Base-by-base conservation (phyloP, 2,797 vertebrate genomes). In the Microctenopoma stevenorrisi region DNA sequence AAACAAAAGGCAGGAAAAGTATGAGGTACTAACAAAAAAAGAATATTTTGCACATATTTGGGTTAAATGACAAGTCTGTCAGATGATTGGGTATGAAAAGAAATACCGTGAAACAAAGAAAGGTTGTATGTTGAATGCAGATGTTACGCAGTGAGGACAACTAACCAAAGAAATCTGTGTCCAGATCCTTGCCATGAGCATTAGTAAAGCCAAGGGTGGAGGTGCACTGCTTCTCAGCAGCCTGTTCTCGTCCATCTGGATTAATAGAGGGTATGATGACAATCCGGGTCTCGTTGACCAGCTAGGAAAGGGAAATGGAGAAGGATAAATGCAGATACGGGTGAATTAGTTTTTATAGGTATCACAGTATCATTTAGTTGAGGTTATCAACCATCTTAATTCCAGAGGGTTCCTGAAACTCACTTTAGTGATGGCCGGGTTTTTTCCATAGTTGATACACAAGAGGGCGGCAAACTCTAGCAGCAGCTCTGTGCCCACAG, bases 371-470 rank as follows among this genome's bases (percentile, higher is more conserved):
- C 1, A 18, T 7, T 47, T 1, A 48, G 13, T 28, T 4, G 0
- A 35, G 30, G n/a, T 6, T 68, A 47, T 43, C 7, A 61, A 50
- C 46, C 6, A 48, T 4, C 43, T 2, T 5, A 37, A 37, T 52
- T 61, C 53, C 30, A 3, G 16, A 63, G 13, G 18, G 15, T 2
- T 2, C 16, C 9, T 6, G 46, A n/a, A 51, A 58, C 95, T 93
- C 84, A 99, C 98, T 93, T 94, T 95, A 57, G 96, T 98, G 81
- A 99, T 93, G 53, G 94, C 95, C 68, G 90, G 55, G 1, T 97
- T 98, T 86, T 97, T 99, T 86, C 95, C 96, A 69, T 99, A 99
- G 91, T 96, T 97, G 88, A 98, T 94, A 72, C 98, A 99, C 65
- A 99, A 92, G 78, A 95, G 96, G 60, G 96, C 92, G 47, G 98